Conservation (phyloP, 2,797 vertebrate genomes). For the Erpetoichthys calabaricus region DNA sequence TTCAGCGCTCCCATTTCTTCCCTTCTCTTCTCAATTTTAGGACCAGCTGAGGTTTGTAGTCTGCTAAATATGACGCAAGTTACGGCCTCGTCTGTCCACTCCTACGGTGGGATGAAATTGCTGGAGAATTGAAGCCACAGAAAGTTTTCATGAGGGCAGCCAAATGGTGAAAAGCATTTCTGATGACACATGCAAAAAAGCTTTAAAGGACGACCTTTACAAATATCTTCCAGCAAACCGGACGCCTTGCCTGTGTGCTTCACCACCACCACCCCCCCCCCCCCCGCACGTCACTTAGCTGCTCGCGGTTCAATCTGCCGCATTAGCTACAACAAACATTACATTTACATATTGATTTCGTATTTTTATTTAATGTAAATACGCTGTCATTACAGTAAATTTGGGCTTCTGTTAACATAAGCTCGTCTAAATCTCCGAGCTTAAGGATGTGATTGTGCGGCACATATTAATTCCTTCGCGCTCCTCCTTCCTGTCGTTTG, state of each 20-base stretch:
- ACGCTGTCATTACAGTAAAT: conserved; percentile 99
- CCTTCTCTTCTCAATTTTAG: too few relatives aligned
- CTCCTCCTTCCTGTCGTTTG: conserved; percentile 34
- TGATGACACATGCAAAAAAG: too few relatives aligned
- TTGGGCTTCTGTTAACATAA: conserved; percentile 98
- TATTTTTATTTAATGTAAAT: conserved; percentile 99
- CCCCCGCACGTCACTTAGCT: conserved; percentile 63
- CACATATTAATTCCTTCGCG: conserved; percentile 69
- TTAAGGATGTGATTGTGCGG: conserved; percentile 82
- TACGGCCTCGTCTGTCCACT: too few relatives aligned
- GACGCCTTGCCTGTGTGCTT: conserved; percentile 4
- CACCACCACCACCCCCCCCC: conserved; percentile 31
- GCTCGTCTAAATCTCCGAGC: conserved; percentile 90
- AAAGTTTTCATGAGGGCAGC: too few relatives aligned
- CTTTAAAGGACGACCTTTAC: too few relatives aligned
- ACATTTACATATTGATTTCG: conserved; percentile 99
- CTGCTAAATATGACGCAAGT: too few relatives aligned
- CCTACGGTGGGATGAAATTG: too few relatives aligned
- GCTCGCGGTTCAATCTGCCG: conserved; percentile 71
- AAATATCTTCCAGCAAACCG: conserved; percentile 2
- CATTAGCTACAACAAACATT: conserved; percentile 99
- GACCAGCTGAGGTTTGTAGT: too few relatives aligned
- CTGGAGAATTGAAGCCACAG: too few relatives aligned
- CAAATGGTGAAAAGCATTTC: too few relatives aligned
- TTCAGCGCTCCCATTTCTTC: too few relatives aligned